Percentiles rank a stretch among this genome's conserved stretches.
These are phyloP conservation scores for Eugnorisma glareosa DNA, from an alignment of 2,888 invertebrate species.

Conservation along the genomic window DNA sequence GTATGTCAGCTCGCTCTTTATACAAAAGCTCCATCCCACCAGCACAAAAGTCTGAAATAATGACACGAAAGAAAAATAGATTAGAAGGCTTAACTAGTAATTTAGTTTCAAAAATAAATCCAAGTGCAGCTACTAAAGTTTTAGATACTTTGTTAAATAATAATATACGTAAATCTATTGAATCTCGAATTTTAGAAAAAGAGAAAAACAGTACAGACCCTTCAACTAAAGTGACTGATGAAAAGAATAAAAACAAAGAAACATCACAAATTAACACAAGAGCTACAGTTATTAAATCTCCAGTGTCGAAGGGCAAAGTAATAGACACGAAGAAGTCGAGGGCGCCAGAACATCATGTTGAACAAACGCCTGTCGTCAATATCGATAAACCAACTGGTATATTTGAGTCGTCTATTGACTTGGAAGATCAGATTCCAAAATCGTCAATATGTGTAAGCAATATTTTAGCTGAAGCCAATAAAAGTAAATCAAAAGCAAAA, in stretches of 20 bases:
- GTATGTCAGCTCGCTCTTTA: conserved; percentile 87
- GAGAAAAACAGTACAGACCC: conserved; percentile 79
- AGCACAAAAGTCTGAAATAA: conserved; percentile 90
- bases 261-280: conserved; percentile 85
- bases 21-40: conserved; percentile 88
- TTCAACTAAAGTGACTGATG: conserved; percentile 76
- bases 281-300: conserved; percentile 91
- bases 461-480: conserved; percentile 81
- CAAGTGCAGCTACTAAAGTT: conserved; percentile 89
- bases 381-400: conserved; percentile 92
- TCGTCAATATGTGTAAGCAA: conserved; percentile 89
- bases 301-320: conserved; percentile 88
- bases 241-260: conserved; percentile 83
- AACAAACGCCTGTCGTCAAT: conserved; percentile 82
- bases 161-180: conserved; percentile 88
- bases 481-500: conserved; percentile 81
- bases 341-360: conserved; percentile 73
- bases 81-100: conserved; percentile 91
- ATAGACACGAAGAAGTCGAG: conserved; percentile 87
- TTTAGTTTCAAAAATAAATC: conserved; percentile 91
- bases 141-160: conserved; percentile 88
- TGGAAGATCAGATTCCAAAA: conserved; percentile 92
- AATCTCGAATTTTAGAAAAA: conserved; percentile 88
- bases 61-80: conserved; percentile 92
- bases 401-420: conserved; percentile 93